Base-by-base conservation (phyloP, 1,140 invertebrate species). In the Trigoniulus corallinus region DNA sequence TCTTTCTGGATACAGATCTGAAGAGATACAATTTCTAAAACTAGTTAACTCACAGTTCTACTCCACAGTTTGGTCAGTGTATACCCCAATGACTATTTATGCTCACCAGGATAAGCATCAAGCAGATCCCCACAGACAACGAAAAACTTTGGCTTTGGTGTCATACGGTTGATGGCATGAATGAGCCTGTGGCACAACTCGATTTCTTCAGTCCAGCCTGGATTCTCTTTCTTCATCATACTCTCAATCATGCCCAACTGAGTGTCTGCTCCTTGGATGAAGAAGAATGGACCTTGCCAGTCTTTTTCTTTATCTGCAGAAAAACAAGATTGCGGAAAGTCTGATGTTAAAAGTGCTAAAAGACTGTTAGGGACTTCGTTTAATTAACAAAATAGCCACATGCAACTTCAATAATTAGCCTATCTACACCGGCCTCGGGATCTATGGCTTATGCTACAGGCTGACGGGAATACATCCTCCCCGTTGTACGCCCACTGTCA, bases 81-180 rank as follows among this genome's bases (percentile, higher is more conserved):
- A 20, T 10, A 24, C 18, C 21, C 4, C 21, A 21, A 24, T 44
- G 21, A 12, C 18, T 21, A 3, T 47, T 34, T 21, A 37, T 2
- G 42, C 54, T 51, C 56, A 65, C 70, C 61, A 3, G 72, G 72
- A 56, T 68, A 66, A 23, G 71, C 71, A 61, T 76, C 64, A 43
- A 72, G 57, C 40, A 77, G 58, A 59, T 76, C 74, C 1, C 74
- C 74, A 60, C 75, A 76, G 15, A 76, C 63, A 15, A 76, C 62
- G 50, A 75, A 66, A 59, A 76, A 76, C 47, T 61, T 62, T 24
- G 74, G 75, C 50, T 62, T 67, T 1, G 73, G 74, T 1, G 49
- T 56, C 59, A 75, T 64, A 25, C 54, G 26, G 59, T 77, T 76
- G 10, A 72, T 60, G 48, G 62, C 63, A 2, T 62, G 37, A 20